Percentiles rank a stretch among this genome's conserved stretches.
These are phyloP conservation scores for Cephus runcator DNA, from an alignment of 2,888 invertebrate species.

Conservation along the genomic window DNA sequence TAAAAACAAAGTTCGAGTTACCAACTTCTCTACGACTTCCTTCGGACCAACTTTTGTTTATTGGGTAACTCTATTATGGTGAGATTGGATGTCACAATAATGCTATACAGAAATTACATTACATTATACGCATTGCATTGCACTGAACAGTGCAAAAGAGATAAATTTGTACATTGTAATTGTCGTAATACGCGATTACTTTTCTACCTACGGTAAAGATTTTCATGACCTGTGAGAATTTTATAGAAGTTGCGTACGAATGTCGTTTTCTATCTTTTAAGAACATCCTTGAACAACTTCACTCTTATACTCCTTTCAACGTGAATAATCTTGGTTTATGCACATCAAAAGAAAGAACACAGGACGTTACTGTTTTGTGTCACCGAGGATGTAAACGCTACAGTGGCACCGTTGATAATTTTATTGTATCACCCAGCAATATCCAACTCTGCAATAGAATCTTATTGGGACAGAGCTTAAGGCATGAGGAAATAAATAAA, in stretches of 20 bases:
- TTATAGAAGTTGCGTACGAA: not conserved
- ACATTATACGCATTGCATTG: not conserved
- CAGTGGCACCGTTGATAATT: not conserved
- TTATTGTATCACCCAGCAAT: not conserved
- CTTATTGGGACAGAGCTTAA: not conserved
- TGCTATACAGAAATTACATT: not conserved
- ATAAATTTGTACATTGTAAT: not conserved
- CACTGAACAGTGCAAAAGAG: not conserved
- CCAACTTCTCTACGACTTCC: not conserved
- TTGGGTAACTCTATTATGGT: not conserved
- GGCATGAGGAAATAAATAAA: not conserved
- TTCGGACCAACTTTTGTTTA: not conserved
- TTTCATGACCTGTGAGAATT: not conserved
- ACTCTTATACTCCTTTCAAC: not conserved
- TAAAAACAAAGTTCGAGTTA: not conserved
- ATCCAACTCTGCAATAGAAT: not conserved
- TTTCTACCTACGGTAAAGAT: not conserved
- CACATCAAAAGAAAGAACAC: not conserved
- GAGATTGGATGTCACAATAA: not conserved
- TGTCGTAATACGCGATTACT: not conserved
- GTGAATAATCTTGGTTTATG: not conserved
- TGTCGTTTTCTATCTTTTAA: not conserved
- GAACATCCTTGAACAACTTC: not conserved
- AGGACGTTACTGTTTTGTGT: not conserved
- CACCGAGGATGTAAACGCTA: too few relatives aligned